A percentile compares a stretch with the other conserved stretches of the same genome.
Evolutionary conservation across 1,140 invertebrate species (phyloP).

Genomic region (Cyclina sinensis): DNA sequence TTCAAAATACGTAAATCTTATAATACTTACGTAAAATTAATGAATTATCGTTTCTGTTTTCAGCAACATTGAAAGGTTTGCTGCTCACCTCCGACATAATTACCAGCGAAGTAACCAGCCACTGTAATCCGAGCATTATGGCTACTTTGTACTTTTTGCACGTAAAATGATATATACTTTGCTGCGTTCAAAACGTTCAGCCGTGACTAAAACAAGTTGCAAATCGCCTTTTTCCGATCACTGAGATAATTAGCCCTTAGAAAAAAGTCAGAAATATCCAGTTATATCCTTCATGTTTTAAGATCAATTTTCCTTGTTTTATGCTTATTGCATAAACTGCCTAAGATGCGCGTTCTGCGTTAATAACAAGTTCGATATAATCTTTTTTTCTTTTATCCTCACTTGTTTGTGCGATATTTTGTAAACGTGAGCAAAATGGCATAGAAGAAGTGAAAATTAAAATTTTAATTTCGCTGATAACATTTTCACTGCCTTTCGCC

Average conservation of each 20-base stretch:
- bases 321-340: too few species aligned
- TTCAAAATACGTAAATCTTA: not conserved
- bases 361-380: not conserved
- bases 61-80: not conserved
- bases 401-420: not conserved
- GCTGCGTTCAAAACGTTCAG: not conserved
- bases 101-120: not conserved
- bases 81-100: not conserved
- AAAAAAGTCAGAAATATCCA: not conserved
- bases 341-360: not conserved
- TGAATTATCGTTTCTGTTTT: not conserved
- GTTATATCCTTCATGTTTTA: too few species aligned
- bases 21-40: not conserved
- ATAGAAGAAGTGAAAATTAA: not conserved
- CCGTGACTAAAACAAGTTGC: not conserved
- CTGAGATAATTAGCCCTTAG: not conserved
- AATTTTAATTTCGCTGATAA: slow-evolving; percentile 5
- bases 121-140: too few species aligned
- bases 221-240: not conserved
- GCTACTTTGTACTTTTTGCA: not conserved
- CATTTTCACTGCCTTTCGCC: not conserved
- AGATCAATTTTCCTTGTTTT: not conserved
- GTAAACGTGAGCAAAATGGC: not conserved
- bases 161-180: not conserved
- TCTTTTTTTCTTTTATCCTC: not conserved